These are phyloP conservation scores for Psephotus haematonotus DNA, from an alignment of 2,113 vertebrate genomes.

Conservation along the genomic window DNA sequence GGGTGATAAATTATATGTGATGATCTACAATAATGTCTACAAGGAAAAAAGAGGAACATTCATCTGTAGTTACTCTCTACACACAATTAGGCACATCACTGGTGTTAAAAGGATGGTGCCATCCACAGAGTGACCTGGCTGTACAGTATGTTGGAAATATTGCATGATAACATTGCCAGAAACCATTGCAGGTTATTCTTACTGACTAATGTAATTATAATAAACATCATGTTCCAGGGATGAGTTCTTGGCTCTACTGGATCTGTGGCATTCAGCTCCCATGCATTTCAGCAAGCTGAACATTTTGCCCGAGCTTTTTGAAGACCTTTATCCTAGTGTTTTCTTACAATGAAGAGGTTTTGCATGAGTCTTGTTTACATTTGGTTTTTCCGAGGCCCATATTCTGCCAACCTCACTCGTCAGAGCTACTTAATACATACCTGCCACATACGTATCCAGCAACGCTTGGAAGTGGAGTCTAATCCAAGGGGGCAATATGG, in stretches of 20 bases:
- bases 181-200: not conserved
- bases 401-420: not conserved
- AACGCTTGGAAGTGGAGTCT: not conserved
- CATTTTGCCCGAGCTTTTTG: not conserved
- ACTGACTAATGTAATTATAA: conserved; percentile 2
- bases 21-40: not conserved
- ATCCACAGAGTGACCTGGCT: not conserved
- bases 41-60: conserved; percentile 28
- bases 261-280: not conserved
- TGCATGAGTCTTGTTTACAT: not conserved
- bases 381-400: not conserved
- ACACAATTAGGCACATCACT: not conserved
- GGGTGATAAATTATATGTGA: not conserved
- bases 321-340: not conserved
- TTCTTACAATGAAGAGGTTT: not conserved
- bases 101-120: not conserved
- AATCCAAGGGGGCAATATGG: not conserved
- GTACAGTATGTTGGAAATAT: not conserved
- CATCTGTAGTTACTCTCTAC: conserved; percentile 14
- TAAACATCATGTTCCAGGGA: not conserved
- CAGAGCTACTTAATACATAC: not conserved
- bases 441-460: not conserved
- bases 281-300: not conserved
- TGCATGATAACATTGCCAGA: not conserved
- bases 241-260: not conserved